These are phyloP conservation scores for Calephelis perditalis DNA, from an alignment of 2,888 invertebrate genomes.

Conservation along the genomic window DNA sequence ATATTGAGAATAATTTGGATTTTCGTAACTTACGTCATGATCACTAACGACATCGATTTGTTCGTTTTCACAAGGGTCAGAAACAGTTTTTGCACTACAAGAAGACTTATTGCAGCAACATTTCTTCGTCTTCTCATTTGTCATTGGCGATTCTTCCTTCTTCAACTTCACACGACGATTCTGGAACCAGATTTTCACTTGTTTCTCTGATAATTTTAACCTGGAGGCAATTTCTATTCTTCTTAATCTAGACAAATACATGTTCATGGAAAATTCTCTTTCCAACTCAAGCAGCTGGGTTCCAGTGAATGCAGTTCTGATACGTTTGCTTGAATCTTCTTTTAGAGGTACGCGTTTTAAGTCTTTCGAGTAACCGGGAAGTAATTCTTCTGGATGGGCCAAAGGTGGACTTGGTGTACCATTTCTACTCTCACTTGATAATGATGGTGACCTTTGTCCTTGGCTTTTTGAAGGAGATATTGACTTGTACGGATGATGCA, in stretches of 20 bases:
- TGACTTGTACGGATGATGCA: conserved; percentile 63
- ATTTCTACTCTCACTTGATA: conserved; percentile 72
- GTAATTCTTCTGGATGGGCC: conserved; percentile 61
- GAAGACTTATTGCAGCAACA: conserved; percentile 59
- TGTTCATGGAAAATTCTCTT: conserved; percentile 92
- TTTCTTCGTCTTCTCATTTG: conserved; percentile 50
- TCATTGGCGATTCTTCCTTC: conserved; percentile 86
- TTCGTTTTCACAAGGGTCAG: conserved; percentile 56
- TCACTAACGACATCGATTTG: conserved; percentile 71
- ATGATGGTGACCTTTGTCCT: conserved; percentile 59
- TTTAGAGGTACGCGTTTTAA: conserved; percentile 67
- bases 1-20: conserved; percentile 52
- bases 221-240: conserved; percentile 96
- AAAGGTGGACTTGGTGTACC: conserved; percentile 77
- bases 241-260: conserved; percentile 92
- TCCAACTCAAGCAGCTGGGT: conserved; percentile 92
- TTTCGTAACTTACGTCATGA: conserved; percentile 51
- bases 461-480: conserved; percentile 62
- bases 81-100: conserved; percentile 47
- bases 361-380: conserved; percentile 64
- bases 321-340: conserved; percentile 88
- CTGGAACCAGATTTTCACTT: conserved; percentile 97
- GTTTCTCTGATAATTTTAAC: conserved; percentile 92
- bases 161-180: conserved; percentile 95
- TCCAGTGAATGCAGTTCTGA: conserved; percentile 95